phyloP scores from a whole-genome alignment of 2,888 invertebrate genomes.

The Monochamus alternatus region DNA sequence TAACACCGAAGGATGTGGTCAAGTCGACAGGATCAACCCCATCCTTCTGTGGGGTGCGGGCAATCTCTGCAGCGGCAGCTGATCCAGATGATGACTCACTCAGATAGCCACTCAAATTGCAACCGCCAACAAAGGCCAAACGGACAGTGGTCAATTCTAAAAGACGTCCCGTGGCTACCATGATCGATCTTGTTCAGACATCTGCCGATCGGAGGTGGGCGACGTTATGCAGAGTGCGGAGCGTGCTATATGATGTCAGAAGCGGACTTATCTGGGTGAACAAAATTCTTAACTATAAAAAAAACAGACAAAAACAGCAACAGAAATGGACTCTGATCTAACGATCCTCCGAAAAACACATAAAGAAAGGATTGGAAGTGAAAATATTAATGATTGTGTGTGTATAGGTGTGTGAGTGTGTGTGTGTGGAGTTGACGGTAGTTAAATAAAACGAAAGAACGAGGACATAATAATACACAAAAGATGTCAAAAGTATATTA shows the following conservation, averaged over 20 bases:
- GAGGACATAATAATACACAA: too few relatives aligned
- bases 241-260: neutral
- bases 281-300: too few relatives aligned
- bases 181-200: slow-evolving; percentile 66
- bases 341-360: too few relatives aligned
- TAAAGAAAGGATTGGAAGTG: too few relatives aligned
- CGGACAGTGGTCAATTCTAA: slow-evolving; percentile 68
- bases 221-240: neutral
- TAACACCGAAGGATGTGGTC: slow-evolving; percentile 55
- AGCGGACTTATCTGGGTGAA: neutral
- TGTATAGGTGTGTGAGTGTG: too few relatives aligned
- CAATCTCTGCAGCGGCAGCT: slow-evolving; percentile 60
- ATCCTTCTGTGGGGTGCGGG: slow-evolving; percentile 25
- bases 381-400: too few relatives aligned
- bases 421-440: too few relatives aligned
- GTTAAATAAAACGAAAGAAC: too few relatives aligned
- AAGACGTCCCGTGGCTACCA: slow-evolving; percentile 67
- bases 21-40: slow-evolving; percentile 48
- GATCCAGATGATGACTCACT: slow-evolving; percentile 68
- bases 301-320: too few relatives aligned
- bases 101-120: slow-evolving; percentile 64
- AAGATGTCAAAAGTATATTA: too few relatives aligned
- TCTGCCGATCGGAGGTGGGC: slow-evolving; percentile 47
- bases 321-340: too few relatives aligned
- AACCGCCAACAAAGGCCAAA: slow-evolving; percentile 62